A percentile compares a stretch with the other conserved stretches of the same genome.
phyloP scores from a whole-genome alignment of 64 coral and sea anemone species.

The Montipora capricornis region DNA sequence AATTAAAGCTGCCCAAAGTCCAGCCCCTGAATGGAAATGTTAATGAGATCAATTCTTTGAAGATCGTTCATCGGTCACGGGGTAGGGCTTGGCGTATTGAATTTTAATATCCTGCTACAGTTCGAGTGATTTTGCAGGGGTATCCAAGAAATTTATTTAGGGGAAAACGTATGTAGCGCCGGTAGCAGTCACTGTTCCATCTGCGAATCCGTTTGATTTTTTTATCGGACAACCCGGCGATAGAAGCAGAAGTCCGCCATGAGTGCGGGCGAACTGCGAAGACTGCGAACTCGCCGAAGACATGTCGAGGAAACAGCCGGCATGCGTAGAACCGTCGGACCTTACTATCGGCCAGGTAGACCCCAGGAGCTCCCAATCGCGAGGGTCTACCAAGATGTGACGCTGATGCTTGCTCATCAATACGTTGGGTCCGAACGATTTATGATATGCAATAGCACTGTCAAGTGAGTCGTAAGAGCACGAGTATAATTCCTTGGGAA shows the following conservation, averaged over 20 bases:
- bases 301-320: constrained; percentile 18
- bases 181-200: constrained; percentile 31
- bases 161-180: constrained; percentile 10
- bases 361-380: neutral
- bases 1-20: no score
- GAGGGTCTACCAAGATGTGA: constrained; percentile 5
- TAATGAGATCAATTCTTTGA: no score
- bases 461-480: constrained; percentile 18
- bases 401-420: constrained; percentile 22
- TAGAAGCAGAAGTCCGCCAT: neutral
- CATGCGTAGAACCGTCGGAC: neutral
- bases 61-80: no score
- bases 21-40: no score
- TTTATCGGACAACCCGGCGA: neutral
- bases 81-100: neutral
- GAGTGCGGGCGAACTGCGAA: neutral
- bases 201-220: constrained; percentile 21
- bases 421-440: neutral
- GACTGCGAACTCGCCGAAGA: neutral
- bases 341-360: constrained; percentile 14
- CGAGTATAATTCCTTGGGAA: neutral
- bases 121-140: neutral
- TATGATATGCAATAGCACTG: neutral
- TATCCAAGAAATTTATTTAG: neutral
- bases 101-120: neutral